Evolutionary conservation across 2,113 vertebrate species (phyloP).

Genomic region (Pseudorasbora parva): DNA sequence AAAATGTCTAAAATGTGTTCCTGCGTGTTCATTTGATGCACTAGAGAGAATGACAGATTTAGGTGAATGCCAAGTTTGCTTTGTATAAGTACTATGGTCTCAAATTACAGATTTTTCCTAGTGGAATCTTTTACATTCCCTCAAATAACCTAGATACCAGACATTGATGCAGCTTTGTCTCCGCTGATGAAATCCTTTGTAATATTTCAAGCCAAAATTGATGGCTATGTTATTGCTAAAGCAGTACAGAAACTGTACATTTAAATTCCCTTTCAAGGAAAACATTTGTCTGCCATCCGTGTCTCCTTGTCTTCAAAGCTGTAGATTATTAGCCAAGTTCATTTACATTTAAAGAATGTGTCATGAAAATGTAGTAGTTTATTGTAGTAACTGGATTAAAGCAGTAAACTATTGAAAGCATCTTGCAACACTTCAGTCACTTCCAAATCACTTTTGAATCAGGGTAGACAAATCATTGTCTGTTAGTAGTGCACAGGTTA

Average conservation of each 20-base stretch:
- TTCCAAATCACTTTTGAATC: conserved; percentile 23
- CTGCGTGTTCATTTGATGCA: neutral
- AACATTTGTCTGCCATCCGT: neutral
- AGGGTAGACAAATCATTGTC: conserved; percentile 48
- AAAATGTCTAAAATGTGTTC: neutral
- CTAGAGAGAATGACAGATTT: neutral
- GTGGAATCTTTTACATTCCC: neutral
- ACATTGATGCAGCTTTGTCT: neutral
- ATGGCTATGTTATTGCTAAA: neutral
- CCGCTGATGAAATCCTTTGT: conserved; percentile 38
- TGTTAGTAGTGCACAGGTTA: conserved; percentile 12
- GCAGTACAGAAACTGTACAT: neutral
- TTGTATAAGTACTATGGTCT: neutral
- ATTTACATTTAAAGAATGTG: conserved; percentile 53
- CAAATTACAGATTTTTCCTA: neutral
- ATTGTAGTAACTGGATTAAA: neutral
- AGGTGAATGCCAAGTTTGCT: neutral
- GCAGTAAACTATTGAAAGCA: conserved; percentile 26
- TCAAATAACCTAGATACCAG: conserved; percentile 12
- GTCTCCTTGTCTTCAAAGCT: neutral
- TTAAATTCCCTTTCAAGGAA: neutral
- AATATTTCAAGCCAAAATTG: conserved; percentile 18
- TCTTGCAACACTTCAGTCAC: neutral
- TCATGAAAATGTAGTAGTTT: conserved; percentile 28
- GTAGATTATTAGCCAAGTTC: neutral